A percentile compares a stretch with the other conserved stretches of the same genome.
phyloP scores from a whole-genome alignment of 2,888 invertebrate species.

The Cataglyphis cursor region DNA sequence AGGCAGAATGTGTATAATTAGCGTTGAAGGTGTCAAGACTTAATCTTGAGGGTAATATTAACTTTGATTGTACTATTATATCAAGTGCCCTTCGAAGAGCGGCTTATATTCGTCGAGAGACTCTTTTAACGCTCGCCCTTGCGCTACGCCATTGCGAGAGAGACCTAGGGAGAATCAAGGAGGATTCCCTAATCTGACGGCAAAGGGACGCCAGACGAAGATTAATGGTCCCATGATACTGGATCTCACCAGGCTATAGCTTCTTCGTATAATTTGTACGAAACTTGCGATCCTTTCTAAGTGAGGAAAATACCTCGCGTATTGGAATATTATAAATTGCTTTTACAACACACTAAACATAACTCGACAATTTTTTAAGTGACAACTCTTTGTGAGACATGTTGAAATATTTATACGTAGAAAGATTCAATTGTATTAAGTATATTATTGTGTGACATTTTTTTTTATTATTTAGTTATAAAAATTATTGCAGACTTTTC shows the following conservation, averaged over 20 bases:
- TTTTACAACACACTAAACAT: neutral
- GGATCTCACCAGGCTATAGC: constrained; percentile 51
- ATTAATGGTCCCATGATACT: constrained; percentile 66
- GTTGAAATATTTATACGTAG: neutral
- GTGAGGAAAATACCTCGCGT: neutral
- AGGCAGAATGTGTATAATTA: constrained; percentile 22
- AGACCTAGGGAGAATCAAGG: constrained; percentile 55
- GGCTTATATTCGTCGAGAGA: constrained; percentile 45
- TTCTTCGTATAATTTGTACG: constrained; percentile 64
- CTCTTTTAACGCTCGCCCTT: constrained; percentile 47
- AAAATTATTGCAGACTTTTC: neutral
- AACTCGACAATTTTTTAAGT: neutral
- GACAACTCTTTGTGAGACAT: neutral
- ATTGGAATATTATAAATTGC: constrained; percentile 14
- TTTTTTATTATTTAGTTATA: neutral
- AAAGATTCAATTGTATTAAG: neutral
- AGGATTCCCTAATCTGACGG: constrained; percentile 64
- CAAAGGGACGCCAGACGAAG: constrained; percentile 62
- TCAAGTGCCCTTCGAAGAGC: constrained; percentile 18
- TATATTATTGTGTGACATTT: neutral
- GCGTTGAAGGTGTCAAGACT: constrained; percentile 2
- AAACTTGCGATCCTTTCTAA: constrained; percentile 45
- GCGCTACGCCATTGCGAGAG: constrained; percentile 43
- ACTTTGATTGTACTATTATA: constrained; percentile 38
- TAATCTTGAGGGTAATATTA: constrained; percentile 31